Conservation (phyloP, 2,888 invertebrate species). For the Scaptomyza parva region DNA sequence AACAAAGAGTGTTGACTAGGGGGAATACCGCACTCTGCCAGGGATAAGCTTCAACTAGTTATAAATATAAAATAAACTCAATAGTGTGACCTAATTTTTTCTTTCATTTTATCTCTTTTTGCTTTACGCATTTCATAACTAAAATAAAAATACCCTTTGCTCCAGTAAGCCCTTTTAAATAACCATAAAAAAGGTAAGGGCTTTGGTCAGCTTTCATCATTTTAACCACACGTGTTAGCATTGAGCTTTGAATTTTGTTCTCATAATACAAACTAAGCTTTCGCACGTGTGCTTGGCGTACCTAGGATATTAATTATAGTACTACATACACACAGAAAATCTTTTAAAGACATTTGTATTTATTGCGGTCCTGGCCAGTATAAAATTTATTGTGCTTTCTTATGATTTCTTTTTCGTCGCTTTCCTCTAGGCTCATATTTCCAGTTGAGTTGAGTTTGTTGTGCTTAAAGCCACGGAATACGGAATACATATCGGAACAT, state of each 20-base stretch:
- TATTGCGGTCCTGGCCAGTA: too few relatives aligned
- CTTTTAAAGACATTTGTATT: neutral
- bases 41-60: neutral
- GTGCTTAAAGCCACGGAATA: slow-evolving; percentile 5
- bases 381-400: neutral
- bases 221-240: neutral
- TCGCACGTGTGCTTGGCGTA: neutral
- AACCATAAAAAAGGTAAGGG: slow-evolving; percentile 4
- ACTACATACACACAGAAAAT: neutral
- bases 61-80: neutral
- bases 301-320: neutral
- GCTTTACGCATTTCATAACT: neutral
- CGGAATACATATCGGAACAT: slow-evolving; percentile 17
- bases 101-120: neutral
- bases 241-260: slow-evolving; percentile 8
- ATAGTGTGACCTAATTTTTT: too few relatives aligned
- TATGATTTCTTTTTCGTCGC: slow-evolving; percentile 1
- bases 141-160: neutral
- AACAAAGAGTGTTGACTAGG: neutral
- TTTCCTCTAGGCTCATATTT: neutral
- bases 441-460: slow-evolving; percentile 4
- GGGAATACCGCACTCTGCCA: too few relatives aligned
- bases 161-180: neutral
- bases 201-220: slow-evolving; percentile 21
- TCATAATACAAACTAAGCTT: neutral